Percentiles rank a stretch among this genome's conserved stretches.
Evolutionary conservation across 2,797 vertebrate genomes (phyloP).

Genomic region (Acrossocheilus fasciatus): DNA sequence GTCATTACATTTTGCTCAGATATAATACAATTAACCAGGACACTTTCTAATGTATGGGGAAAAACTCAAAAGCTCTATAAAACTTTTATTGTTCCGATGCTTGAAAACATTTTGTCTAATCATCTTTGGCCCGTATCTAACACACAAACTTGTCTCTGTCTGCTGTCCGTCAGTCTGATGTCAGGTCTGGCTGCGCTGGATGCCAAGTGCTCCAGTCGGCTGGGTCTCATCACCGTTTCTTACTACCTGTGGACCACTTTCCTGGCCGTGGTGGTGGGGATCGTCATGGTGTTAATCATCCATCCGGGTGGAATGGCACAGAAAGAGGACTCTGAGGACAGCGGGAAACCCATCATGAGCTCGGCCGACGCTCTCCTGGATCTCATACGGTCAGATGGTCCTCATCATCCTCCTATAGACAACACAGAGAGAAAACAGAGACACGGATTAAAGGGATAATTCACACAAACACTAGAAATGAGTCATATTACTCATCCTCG

Average conservation of each 20-base stretch:
- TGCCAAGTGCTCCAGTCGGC: constrained; percentile 92
- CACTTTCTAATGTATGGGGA: no score
- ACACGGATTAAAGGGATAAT: no score
- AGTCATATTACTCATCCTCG: no score
- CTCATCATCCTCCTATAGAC: neutral
- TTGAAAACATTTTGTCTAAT: no score
- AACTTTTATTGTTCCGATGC: no score
- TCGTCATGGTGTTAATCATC: constrained; percentile 95
- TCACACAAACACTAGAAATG: no score
- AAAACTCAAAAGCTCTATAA: no score
- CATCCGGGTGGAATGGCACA: constrained; percentile 93
- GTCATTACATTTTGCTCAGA: no score
- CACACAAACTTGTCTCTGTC: neutral
- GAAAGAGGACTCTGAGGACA: constrained; percentile 90
- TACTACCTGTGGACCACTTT: constrained; percentile 99
- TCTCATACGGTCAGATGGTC: constrained; percentile 87
- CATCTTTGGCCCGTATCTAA: no score
- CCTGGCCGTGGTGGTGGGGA: constrained; percentile 93
- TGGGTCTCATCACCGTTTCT: constrained; percentile 93
- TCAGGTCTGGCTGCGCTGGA: constrained; percentile 94
- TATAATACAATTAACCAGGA: no score
- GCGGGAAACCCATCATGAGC: constrained; percentile 91
- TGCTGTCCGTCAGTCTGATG: constrained; percentile 84
- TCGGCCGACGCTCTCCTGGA: constrained; percentile 95
- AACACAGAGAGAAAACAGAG: neutral